Conservation (phyloP, 2,113 vertebrate genomes). For the Zosterops borbonicus region DNA sequence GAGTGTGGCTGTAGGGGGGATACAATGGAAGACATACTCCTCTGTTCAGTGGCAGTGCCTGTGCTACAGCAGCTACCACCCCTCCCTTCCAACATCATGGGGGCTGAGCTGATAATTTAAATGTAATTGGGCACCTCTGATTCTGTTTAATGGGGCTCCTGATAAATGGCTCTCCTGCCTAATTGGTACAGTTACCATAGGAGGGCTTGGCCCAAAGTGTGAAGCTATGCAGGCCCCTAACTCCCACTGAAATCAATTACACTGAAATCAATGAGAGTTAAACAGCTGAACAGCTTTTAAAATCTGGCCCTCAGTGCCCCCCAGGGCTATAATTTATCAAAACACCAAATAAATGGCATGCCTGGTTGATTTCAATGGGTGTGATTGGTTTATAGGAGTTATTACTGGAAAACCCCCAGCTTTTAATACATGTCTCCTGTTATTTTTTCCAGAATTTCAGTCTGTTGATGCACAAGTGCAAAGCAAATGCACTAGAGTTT, state of each 20-base stretch:
- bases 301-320: neutral
- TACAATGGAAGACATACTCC: neutral
- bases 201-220: slow-evolving; percentile 22
- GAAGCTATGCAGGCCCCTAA: slow-evolving; percentile 28
- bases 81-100: neutral
- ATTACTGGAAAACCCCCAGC: slow-evolving; percentile 10
- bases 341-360: slow-evolving; percentile 48
- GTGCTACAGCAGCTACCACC: neutral
- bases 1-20: neutral
- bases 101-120: slow-evolving; percentile 31
- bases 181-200: slow-evolving; percentile 42
- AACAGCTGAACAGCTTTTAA: slow-evolving; percentile 57
- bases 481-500: neutral
- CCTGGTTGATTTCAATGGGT: slow-evolving; percentile 3
- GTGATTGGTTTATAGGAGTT: slow-evolving; percentile 18
- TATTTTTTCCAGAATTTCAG: neutral
- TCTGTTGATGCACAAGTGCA: neutral
- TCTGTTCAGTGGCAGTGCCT: neutral
- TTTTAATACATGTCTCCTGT: neutral
- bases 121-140: slow-evolving; percentile 49
- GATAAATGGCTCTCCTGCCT: slow-evolving; percentile 42
- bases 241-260: slow-evolving; percentile 67
- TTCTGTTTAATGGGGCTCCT: slow-evolving; percentile 33
- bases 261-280: slow-evolving; percentile 51
- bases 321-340: slow-evolving; percentile 45